Conservation (phyloP, 2,888 invertebrate genomes). For the Chirona hameri region DNA sequence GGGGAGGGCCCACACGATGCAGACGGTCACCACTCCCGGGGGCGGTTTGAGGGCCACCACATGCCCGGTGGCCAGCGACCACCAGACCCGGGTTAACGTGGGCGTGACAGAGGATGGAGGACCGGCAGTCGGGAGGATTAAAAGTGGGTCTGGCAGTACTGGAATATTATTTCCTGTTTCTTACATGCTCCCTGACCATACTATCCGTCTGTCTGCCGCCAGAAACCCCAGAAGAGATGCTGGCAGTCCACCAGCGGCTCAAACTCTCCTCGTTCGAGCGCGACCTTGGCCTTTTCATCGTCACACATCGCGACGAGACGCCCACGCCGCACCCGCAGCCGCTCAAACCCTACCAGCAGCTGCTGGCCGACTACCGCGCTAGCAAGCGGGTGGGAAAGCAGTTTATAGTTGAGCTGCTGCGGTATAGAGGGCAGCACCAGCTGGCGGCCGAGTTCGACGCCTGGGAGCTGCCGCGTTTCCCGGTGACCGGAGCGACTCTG, state of each 20-base stretch:
- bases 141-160: no score
- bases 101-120: no score
- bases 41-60: no score
- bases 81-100: no score
- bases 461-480: constrained; percentile 77
- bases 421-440: constrained; percentile 66
- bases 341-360: constrained; percentile 61
- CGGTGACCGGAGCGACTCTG: constrained; percentile 70
- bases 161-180: no score
- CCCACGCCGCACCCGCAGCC: constrained; percentile 35
- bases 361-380: constrained; percentile 57
- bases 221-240: constrained; percentile 58
- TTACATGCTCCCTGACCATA: no score
- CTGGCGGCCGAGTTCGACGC: constrained; percentile 61
- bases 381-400: constrained; percentile 56
- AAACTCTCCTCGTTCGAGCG: constrained; percentile 82
- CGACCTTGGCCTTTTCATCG: constrained; percentile 72
- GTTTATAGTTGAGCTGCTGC: constrained; percentile 71
- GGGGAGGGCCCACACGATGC: no score
- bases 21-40: no score
- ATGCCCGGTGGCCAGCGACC: no score
- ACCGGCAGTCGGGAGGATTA: no score
- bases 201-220: not conserved
- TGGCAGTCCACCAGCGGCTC: constrained; percentile 64
- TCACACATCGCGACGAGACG: constrained; percentile 57